These are phyloP conservation scores for Prinia subflava DNA, from an alignment of 2,113 vertebrate genomes.

Conservation along the genomic window DNA sequence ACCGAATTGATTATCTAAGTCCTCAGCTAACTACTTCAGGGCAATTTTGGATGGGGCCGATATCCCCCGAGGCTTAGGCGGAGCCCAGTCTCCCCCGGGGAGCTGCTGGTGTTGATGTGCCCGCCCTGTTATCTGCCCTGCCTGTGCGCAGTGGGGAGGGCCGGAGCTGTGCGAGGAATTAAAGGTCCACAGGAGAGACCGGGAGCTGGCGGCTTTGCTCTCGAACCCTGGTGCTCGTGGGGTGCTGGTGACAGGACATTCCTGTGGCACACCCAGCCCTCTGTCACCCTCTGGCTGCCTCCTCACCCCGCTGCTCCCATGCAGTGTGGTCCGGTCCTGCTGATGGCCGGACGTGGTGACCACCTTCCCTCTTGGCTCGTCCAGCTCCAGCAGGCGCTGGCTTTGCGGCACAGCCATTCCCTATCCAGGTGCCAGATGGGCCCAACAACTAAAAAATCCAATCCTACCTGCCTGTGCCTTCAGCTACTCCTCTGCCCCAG, in stretches of 20 bases:
- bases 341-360: rapidly evolving
- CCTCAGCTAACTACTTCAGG: background rate
- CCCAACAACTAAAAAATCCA: background rate
- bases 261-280: background rate
- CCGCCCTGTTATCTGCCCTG: background rate
- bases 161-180: background rate
- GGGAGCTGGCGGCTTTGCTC: background rate
- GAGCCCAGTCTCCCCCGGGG: background rate
- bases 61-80: background rate
- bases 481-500: rapidly evolving
- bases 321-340: rapidly evolving
- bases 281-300: rapidly evolving
- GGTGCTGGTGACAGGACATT: background rate
- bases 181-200: background rate
- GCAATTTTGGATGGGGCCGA: background rate
- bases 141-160: background rate
- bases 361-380: rapidly evolving
- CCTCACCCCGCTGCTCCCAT: background rate
- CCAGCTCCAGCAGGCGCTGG: rapidly evolving
- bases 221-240: rapidly evolving
- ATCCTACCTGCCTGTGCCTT: background rate
- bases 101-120: background rate
- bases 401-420: background rate
- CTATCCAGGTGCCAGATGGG: rapidly evolving
- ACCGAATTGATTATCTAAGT: conserved; percentile 21